phyloP scores from a whole-genome alignment of 2,113 vertebrate genomes.

The Thinocorus orbignyianus region DNA sequence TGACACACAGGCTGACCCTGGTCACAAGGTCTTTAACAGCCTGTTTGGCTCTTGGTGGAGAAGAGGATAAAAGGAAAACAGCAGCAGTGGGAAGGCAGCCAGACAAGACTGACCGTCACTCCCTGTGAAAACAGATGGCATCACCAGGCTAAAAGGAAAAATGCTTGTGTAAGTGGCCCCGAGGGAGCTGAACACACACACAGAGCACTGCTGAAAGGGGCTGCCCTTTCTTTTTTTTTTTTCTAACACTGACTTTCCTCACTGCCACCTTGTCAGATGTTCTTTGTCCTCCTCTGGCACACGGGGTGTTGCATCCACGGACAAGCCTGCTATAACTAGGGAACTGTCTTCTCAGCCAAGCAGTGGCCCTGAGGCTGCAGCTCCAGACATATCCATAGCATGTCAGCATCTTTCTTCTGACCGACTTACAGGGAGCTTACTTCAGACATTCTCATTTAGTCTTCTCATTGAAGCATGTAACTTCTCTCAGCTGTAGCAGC shows the following conservation, averaged over 20 bases:
- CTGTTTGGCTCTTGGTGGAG: not conserved
- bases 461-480: not conserved
- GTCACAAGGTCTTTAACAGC: not conserved
- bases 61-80: not conserved
- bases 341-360: not conserved
- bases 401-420: not conserved
- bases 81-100: not conserved
- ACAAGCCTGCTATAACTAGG: not conserved
- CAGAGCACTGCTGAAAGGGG: not conserved
- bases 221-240: too few relatives aligned
- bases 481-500: not conserved
- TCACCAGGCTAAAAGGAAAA: not conserved
- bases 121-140: not conserved
- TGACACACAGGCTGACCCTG: not conserved
- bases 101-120: not conserved
- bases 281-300: not conserved
- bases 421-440: not conserved
- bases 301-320: fast-evolving
- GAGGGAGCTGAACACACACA: not conserved
- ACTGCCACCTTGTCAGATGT: not conserved
- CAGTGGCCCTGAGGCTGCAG: not conserved
- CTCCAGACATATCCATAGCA: not conserved
- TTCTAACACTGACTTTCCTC: not conserved
- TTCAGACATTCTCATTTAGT: not conserved
- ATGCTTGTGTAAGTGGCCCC: not conserved